Conservation (phyloP, 2,797 vertebrate genomes). For the Oryzias sinensis region DNA sequence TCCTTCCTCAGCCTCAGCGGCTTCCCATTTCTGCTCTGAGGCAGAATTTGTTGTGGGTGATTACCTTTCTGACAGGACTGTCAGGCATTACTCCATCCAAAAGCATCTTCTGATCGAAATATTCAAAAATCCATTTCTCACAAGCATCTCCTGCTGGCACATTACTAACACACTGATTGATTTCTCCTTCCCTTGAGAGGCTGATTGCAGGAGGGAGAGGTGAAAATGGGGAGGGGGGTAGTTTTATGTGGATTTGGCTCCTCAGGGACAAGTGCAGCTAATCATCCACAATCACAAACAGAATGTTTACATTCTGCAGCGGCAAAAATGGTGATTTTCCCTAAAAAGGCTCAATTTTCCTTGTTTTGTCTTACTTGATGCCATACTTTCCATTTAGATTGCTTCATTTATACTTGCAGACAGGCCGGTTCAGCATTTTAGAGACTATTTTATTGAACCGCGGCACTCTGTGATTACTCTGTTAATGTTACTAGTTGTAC, state of each 20-base stretch:
- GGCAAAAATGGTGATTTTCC: conserved; percentile 18
- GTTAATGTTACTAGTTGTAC: too few species aligned
- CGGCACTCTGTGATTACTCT: too few species aligned
- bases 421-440: background rate
- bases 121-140: conserved; percentile 63
- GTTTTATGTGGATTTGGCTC: conserved; percentile 47
- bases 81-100: conserved; percentile 55
- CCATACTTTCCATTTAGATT: too few species aligned
- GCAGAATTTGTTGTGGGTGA: conserved; percentile 56
- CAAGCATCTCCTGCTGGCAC: conserved; percentile 40
- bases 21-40: conserved; percentile 22
- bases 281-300: conserved; percentile 52
- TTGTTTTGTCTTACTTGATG: conserved; percentile 6
- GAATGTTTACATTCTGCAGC: conserved; percentile 38
- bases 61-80: conserved; percentile 58
- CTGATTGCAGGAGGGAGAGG: conserved; percentile 32
- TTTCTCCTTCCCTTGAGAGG: conserved; percentile 41
- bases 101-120: conserved; percentile 60
- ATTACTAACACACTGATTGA: conserved; percentile 43
- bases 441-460: too few species aligned
- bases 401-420: too few species aligned
- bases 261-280: conserved; percentile 48
- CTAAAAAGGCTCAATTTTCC: conserved; percentile 17
- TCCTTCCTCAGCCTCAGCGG: conserved; percentile 25
- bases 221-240: conserved; percentile 35